phyloP scores from a whole-genome alignment of 2,113 vertebrate genomes.

The Siniperca chuatsi region DNA sequence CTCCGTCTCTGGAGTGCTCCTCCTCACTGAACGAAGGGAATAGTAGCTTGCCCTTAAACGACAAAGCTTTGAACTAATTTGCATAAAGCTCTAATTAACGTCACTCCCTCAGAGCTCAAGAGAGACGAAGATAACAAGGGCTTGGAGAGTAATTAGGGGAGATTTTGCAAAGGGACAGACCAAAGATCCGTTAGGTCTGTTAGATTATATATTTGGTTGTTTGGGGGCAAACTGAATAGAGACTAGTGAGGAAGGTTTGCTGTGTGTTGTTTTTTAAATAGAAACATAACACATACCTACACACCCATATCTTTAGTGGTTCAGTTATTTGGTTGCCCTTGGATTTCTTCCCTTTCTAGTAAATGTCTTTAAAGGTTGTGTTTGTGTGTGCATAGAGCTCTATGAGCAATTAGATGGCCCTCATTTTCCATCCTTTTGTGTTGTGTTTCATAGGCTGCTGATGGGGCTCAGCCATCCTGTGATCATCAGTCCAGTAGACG shows the following conservation, averaged over 20 bases:
- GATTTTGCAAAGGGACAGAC: conserved; percentile 42
- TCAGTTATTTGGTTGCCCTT: conserved; percentile 9
- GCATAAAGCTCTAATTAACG: conserved; percentile 77
- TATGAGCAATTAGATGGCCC: neutral
- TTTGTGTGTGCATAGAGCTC: neutral
- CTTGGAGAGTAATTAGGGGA: conserved; percentile 63
- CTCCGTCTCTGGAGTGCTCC: conserved; percentile 30
- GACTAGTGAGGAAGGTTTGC: neutral
- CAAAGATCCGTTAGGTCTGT: conserved; percentile 41
- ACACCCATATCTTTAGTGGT: conserved; percentile 6
- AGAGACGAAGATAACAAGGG: conserved; percentile 63
- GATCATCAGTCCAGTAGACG: conserved; percentile 75
- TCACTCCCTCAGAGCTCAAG: conserved; percentile 70
- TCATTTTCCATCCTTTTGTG: conserved; percentile 8
- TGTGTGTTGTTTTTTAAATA: conserved; percentile 42
- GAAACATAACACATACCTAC: conserved; percentile 9
- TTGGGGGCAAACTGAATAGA: neutral
- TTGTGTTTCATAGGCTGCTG: conserved; percentile 60
- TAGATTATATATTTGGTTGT: conserved; percentile 20
- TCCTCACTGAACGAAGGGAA: conserved; percentile 23
- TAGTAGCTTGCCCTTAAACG: conserved; percentile 53
- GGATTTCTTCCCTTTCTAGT: neutral
- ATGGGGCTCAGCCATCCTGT: conserved; percentile 75
- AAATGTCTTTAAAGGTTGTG: neutral
- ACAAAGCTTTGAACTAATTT: conserved; percentile 64